These are phyloP conservation scores for Temnothorax unifasciatus DNA, from an alignment of 2,888 invertebrate species.

Conservation along the genomic window DNA sequence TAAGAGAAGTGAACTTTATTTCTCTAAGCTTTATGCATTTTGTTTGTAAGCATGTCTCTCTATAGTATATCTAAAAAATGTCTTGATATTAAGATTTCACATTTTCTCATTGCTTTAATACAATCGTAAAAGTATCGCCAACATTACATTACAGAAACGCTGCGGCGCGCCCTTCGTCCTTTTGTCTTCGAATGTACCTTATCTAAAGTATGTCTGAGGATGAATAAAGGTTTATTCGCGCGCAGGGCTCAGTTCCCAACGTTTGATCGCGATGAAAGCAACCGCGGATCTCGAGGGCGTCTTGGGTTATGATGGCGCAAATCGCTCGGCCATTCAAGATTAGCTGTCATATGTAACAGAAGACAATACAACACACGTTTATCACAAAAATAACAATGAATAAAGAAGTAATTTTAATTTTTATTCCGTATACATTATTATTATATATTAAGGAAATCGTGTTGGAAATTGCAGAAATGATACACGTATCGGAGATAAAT, in stretches of 20 bases:
- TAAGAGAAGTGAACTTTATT: neutral
- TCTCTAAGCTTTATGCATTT: neutral
- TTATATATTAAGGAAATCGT: neutral
- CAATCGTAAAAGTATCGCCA: neutral
- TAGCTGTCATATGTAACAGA: neutral
- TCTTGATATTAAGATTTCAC: neutral
- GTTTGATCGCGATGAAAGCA: slow-evolving; percentile 40
- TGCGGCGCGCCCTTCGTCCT: slow-evolving; percentile 6
- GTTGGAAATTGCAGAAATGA: neutral
- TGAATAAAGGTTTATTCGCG: slow-evolving; percentile 51
- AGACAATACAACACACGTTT: neutral
- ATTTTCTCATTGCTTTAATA: neutral
- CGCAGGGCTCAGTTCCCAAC: slow-evolving; percentile 42
- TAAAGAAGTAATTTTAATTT: neutral
- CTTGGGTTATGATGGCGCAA: neutral
- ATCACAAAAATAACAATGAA: neutral
- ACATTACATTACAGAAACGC: neutral
- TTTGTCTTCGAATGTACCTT: slow-evolving; percentile 45
- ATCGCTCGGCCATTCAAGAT: neutral
- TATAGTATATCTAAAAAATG: too few species aligned
- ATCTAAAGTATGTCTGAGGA: slow-evolving; percentile 49
- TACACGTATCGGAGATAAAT: too few species aligned
- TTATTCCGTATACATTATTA: neutral
- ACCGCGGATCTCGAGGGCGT: slow-evolving; percentile 12
- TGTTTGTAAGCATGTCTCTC: neutral